Conservation (phyloP, 53 echinoderm and acorn worm species). For the Apostichopus leukothele region DNA sequence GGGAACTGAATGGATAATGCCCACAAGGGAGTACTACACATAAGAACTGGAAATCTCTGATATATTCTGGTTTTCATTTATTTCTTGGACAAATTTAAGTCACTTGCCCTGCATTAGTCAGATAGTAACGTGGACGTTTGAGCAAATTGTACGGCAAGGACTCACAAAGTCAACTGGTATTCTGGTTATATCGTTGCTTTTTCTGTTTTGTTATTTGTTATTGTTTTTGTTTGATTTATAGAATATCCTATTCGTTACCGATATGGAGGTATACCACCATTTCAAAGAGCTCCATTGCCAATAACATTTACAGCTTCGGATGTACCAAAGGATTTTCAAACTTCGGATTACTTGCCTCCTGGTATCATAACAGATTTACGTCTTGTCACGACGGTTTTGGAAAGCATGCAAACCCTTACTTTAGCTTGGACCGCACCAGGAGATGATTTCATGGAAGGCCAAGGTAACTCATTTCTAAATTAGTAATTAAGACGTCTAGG, state of each 20-base stretch:
- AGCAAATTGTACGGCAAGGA: no score
- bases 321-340: constrained; percentile 18
- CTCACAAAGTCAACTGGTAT: no score
- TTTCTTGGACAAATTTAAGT: no score
- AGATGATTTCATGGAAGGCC: constrained; percentile 12
- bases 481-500: no score
- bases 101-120: no score
- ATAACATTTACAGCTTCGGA: not conserved
- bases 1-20: no score
- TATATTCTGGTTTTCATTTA: no score
- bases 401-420: not conserved
- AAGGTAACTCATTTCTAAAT: not conserved
- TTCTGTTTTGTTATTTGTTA: no score
- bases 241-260: not conserved
- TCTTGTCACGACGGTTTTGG: not conserved
- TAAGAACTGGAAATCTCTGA: no score
- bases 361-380: constrained; percentile 18
- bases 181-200: no score
- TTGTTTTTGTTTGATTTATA: not conserved
- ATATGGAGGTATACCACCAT: not conserved
- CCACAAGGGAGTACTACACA: no score
- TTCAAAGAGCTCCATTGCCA: not conserved
- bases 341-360: constrained; percentile 23
- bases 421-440: constrained; percentile 22
- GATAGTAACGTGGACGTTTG: no score